phyloP scores from a whole-genome alignment of 2,888 invertebrate species.

The Dryococelus australis region DNA sequence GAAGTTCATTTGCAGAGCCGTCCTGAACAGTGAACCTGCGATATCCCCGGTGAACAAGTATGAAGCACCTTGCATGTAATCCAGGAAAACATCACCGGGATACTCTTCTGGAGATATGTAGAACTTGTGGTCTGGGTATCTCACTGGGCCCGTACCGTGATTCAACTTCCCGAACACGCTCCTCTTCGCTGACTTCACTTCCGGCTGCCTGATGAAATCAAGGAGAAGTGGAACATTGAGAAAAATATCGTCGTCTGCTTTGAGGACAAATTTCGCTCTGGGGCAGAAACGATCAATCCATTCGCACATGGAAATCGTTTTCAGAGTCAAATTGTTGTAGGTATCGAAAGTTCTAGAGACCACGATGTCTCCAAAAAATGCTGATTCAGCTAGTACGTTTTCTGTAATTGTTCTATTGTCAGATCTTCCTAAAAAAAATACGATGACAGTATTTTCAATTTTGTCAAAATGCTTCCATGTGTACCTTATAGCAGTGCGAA shows the following conservation, averaged over 20 bases:
- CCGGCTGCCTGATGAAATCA: constrained; percentile 65
- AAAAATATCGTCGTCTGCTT: constrained; percentile 91
- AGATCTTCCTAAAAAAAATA: constrained; percentile 72
- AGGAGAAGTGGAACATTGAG: constrained; percentile 80
- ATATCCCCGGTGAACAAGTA: constrained; percentile 82
- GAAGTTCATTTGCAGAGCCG: constrained; percentile 74
- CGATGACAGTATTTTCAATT: constrained; percentile 68
- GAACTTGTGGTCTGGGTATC: constrained; percentile 86
- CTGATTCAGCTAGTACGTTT: constrained; percentile 67
- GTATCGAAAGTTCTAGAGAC: constrained; percentile 77
- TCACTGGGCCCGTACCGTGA: constrained; percentile 83
- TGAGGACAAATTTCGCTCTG: constrained; percentile 76
- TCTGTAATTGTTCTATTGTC: constrained; percentile 28
- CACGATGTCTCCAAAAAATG: constrained; percentile 78
- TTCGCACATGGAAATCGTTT: constrained; percentile 82
- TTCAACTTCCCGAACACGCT: constrained; percentile 81
- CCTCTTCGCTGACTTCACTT: constrained; percentile 64
- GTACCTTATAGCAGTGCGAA: constrained; percentile 68
- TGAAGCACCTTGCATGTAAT: constrained; percentile 93
- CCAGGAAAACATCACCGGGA: constrained; percentile 78
- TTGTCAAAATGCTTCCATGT: constrained; percentile 80
- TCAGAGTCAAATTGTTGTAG: constrained; percentile 83
- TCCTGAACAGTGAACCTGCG: constrained; percentile 72
- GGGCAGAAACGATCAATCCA: constrained; percentile 82
- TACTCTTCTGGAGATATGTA: constrained; percentile 82